Base-by-base conservation (phyloP, 2,888 invertebrate genomes). In the Sialis lutaria region DNA sequence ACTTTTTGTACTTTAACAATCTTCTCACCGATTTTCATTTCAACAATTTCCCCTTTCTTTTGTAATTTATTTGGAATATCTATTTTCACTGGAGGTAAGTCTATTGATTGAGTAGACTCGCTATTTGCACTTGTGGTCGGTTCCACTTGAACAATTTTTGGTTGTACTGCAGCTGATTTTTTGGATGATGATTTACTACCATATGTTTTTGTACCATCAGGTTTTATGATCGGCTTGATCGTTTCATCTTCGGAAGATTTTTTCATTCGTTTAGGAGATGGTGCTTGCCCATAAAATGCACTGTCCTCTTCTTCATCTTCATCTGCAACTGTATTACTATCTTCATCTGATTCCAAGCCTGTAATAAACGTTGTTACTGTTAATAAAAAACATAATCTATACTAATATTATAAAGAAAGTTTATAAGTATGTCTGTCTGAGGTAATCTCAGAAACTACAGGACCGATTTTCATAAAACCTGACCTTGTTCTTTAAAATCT, bases 1-100 rank as follows among this genome's bases (percentile, higher is more conserved):
- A 79, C 73, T 58, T 76, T 77, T 60, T 79, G 76, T 7, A 79
- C 76, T 55, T 75, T 72, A 0, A 78, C 74, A 37, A 74, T 65
- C 55, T 74, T 76, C 55, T 75, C 72, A 35, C 75, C 78, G 22
- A 76, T 69, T 59, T 72, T 73, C 71, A 70, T 75, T 57, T 65
- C 62, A 2, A 53, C 51, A 31, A 54, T 47, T 44, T 47, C 42
- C n/a, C 47, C 42, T 22, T 13, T 22, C 42, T 47, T 47, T 4
- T 30, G 12, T 35, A 39, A 13, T 45, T 45, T 45, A 9, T n/a
- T 33, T 22, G 22, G 22, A 22, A 22, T 22, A 22, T 22, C 22
- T 22, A 22, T 22, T 7, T 37, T 37, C 3, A 8, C 42, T 10
- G 13, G 4, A 5, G 47, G 47, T n/a, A 47, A 30, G 42, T 47